phyloP scores from a whole-genome alignment of 2,888 invertebrate species.

The Anorthoa munda region DNA sequence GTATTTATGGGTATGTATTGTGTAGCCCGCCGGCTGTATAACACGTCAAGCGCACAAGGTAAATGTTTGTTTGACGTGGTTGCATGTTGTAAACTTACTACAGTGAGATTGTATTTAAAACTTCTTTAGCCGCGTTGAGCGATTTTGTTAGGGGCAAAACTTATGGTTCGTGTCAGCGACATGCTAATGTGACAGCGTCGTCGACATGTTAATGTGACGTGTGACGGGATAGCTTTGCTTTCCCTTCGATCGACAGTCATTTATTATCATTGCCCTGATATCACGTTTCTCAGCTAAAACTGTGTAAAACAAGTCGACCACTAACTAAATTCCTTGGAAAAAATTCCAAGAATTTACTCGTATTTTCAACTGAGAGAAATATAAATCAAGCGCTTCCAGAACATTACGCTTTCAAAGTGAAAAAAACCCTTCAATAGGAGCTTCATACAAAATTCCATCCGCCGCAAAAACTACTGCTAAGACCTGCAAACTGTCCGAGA shows the following conservation, averaged over 20 bases:
- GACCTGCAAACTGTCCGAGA: constrained; percentile 31
- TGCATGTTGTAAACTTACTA: neutral
- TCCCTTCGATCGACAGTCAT: no score
- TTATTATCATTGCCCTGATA: neutral
- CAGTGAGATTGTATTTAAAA: no score
- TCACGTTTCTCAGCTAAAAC: neutral
- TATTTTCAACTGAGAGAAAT: constrained; percentile 5
- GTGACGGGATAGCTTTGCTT: no score
- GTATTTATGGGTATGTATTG: neutral
- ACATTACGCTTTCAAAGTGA: constrained; percentile 56
- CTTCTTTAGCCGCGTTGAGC: no score
- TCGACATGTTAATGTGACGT: no score
- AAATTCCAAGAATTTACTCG: neutral
- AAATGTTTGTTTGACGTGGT: neutral
- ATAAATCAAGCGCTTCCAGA: constrained; percentile 44
- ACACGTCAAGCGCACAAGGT: neutral
- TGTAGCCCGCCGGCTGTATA: neutral
- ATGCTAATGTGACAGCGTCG: no score
- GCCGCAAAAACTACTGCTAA: constrained; percentile 54
- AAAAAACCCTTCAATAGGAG: constrained; percentile 50
- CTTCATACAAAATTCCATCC: constrained; percentile 66
- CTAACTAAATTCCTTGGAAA: neutral
- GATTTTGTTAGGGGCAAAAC: no score
- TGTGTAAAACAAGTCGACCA: neutral
- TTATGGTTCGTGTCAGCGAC: no score